Evolutionary conservation across 2,113 vertebrate genomes (phyloP).

Genomic region (Pteronura brasiliensis): DNA sequence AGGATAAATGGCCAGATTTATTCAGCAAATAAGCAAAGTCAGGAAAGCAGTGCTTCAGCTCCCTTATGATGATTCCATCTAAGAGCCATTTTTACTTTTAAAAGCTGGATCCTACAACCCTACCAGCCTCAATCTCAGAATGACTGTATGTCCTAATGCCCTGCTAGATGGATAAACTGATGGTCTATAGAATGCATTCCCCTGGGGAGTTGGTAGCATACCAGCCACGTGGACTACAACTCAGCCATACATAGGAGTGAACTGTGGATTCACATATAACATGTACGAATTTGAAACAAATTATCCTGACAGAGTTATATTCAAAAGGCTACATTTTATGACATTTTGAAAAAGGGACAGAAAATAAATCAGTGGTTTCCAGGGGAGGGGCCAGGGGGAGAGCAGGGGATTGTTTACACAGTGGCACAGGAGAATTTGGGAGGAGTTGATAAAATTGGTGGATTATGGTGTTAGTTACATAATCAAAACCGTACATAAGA

Average conservation of each 20-base stretch:
- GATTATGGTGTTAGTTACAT: not conserved
- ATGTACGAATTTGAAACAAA: not conserved
- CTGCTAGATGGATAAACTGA: not conserved
- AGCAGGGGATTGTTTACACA: not conserved
- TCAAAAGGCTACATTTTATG: not conserved
- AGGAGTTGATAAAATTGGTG: not conserved
- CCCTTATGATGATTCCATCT: not conserved
- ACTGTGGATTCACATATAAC: not conserved
- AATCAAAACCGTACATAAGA: not conserved
- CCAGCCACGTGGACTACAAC: not conserved
- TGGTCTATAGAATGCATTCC: not conserved
- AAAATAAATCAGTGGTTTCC: not conserved
- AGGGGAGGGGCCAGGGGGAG: rapidly evolving
- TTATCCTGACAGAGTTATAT: not conserved
- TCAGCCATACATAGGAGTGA: not conserved
- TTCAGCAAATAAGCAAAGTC: not conserved
- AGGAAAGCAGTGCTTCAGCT: not conserved
- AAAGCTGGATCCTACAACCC: not conserved
- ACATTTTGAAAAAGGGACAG: not conserved
- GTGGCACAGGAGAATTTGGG: not conserved
- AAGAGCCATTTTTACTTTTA: slow-evolving; percentile 5
- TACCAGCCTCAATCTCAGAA: not conserved
- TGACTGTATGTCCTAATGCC: not conserved
- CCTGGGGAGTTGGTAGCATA: not conserved
- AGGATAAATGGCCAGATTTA: slow-evolving; percentile 7